Evolutionary conservation across 2,888 invertebrate genomes (phyloP).

Genomic region (Pherbina coryleti): DNA sequence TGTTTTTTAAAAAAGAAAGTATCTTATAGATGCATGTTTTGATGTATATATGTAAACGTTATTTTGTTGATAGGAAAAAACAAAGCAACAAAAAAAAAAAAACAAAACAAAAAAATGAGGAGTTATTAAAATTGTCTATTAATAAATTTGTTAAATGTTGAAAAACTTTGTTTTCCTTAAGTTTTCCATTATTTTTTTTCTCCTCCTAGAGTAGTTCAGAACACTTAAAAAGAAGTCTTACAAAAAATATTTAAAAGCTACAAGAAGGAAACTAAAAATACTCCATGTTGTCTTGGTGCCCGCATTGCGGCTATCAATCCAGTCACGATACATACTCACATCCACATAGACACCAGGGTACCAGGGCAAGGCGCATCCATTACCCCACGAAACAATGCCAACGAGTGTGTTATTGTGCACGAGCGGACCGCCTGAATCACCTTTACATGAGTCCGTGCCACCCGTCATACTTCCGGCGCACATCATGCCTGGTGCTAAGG

Average conservation of each 20-base stretch:
- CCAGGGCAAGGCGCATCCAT: slow-evolving; percentile 58
- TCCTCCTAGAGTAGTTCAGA: too few relatives aligned
- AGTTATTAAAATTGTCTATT: background rate
- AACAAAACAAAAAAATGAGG: background rate
- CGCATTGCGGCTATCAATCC: slow-evolving; percentile 60
- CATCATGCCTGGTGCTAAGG: slow-evolving; percentile 60
- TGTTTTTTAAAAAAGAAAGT: slow-evolving; percentile 4
- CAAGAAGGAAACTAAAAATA: slow-evolving; percentile 6
- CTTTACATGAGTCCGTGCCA: slow-evolving; percentile 64
- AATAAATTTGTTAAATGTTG: slow-evolving; percentile 8
- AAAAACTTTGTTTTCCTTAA: too few relatives aligned
- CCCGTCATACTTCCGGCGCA: slow-evolving; percentile 62
- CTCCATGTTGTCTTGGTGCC: slow-evolving; percentile 29
- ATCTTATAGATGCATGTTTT: background rate
- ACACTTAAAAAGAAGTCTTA: background rate
- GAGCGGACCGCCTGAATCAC: slow-evolving; percentile 65
- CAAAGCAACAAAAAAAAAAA: slow-evolving; percentile 5
- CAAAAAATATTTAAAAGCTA: background rate
- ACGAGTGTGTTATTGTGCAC: slow-evolving; percentile 58
- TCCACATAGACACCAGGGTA: slow-evolving; percentile 61
- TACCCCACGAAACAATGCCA: slow-evolving; percentile 66
- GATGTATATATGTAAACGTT: background rate
- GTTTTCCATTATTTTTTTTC: too few relatives aligned
- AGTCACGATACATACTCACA: slow-evolving; percentile 60
- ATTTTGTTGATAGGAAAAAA: slow-evolving; percentile 9